These are phyloP conservation scores for Prosapia bicincta DNA, from an alignment of 2,888 invertebrate species.

Conservation along the genomic window DNA sequence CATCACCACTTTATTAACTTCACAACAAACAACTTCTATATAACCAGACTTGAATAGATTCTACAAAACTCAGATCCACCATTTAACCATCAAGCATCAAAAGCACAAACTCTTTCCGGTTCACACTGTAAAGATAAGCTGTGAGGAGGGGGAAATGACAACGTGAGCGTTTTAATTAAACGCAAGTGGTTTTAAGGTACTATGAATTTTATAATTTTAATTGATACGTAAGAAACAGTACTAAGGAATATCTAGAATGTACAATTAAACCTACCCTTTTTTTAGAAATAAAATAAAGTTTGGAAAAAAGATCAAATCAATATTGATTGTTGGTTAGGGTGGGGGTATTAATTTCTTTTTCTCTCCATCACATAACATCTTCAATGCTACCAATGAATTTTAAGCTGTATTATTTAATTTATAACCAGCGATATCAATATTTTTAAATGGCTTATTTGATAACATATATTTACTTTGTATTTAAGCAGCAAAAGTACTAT, in stretches of 20 bases:
- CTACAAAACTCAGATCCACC: neutral
- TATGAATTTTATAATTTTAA: no score
- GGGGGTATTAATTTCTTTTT: neutral
- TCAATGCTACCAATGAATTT: neutral
- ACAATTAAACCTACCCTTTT: neutral
- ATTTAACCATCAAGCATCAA: neutral
- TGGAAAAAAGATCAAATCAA: neutral
- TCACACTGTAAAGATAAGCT: neutral
- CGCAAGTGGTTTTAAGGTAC: neutral
- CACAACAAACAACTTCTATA: neutral
- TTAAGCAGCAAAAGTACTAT: no score
- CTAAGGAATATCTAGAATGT: no score
- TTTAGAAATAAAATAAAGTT: neutral
- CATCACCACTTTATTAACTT: neutral
- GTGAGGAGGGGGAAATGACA: neutral
- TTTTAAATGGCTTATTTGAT: no score
- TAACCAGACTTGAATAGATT: neutral
- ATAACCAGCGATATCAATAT: no score
- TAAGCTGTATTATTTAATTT: no score
- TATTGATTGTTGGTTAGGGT: neutral
- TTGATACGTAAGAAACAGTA: no score
- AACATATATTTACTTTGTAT: no score
- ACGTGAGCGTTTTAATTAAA: neutral
- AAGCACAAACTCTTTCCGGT: neutral
- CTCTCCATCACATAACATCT: neutral